Evolutionary conservation across 1,140 invertebrate genomes (phyloP).

Genomic region (Megalonaias nervosa): DNA sequence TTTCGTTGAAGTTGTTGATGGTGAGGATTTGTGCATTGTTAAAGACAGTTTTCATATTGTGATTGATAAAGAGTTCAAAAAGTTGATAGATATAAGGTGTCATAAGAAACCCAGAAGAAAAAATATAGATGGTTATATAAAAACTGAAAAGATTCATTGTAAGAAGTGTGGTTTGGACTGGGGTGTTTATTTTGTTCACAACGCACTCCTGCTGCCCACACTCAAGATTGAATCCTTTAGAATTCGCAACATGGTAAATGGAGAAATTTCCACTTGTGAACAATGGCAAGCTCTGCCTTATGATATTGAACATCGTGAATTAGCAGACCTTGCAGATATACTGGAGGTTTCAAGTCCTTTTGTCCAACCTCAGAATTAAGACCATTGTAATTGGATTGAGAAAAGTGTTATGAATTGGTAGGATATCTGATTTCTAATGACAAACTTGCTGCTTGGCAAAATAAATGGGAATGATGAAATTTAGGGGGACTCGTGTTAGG

Average conservation of each 20-base stretch:
- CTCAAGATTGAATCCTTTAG: conserved; percentile 23
- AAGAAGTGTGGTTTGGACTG: conserved; percentile 29
- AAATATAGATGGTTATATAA: conserved; percentile 10
- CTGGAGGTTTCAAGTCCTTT: too few relatives aligned
- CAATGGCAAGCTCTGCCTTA: conserved; percentile 16
- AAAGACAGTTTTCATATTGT: conserved; percentile 11
- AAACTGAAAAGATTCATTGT: conserved; percentile 29
- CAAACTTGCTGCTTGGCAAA: too few relatives aligned
- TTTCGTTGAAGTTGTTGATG: not conserved
- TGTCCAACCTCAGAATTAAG: too few relatives aligned
- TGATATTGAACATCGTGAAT: too few relatives aligned
- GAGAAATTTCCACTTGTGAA: not conserved
- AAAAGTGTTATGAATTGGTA: too few relatives aligned
- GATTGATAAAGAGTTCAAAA: conserved; percentile 9
- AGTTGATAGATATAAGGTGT: not conserved
- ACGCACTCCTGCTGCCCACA: conserved; percentile 1
- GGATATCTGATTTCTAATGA: too few relatives aligned
- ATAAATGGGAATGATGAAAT: too few relatives aligned
- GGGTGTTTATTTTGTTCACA: conserved; percentile 17
- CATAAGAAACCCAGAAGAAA: conserved; percentile 22
- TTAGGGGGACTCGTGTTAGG: too few relatives aligned
- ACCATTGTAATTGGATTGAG: too few relatives aligned
- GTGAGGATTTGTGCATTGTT: conserved; percentile 13
- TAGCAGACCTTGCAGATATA: too few relatives aligned
- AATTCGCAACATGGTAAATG: not conserved